Evolutionary conservation across 92 coral and sea anemone genomes (phyloP).

Genomic region (Phenganax stokvisi): DNA sequence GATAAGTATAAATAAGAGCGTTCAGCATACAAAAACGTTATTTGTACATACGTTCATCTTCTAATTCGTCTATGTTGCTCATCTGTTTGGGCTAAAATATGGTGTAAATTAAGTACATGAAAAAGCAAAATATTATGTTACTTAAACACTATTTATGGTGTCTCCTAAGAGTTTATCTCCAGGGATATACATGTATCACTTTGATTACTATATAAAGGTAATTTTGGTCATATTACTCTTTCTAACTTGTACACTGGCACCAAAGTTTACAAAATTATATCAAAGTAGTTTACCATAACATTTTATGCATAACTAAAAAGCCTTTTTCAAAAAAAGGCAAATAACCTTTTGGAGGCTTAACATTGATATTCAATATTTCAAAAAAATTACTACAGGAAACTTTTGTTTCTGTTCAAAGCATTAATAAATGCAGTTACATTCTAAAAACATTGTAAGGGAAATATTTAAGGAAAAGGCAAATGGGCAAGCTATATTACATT

Average conservation of each 20-base stretch:
- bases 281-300: no score
- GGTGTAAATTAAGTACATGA: background rate
- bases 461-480: no score
- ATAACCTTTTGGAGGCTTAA: no score
- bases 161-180: background rate
- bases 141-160: background rate
- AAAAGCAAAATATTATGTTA: no score
- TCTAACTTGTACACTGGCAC: no score
- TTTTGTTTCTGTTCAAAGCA: background rate
- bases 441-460: no score
- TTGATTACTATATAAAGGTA: background rate
- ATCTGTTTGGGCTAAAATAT: background rate
- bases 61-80: background rate
- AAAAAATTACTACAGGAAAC: background rate
- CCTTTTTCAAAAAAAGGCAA: no score
- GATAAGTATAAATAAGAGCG: background rate
- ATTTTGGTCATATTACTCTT: no score
- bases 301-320: no score
- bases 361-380: background rate
- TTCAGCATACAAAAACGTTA: background rate
- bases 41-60: background rate
- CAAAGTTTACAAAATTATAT: no score
- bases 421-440: no score
- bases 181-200: background rate
- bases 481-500: no score